These are phyloP conservation scores for Hermetia illucens DNA, from an alignment of 1,140 invertebrate genomes.

Conservation along the genomic window DNA sequence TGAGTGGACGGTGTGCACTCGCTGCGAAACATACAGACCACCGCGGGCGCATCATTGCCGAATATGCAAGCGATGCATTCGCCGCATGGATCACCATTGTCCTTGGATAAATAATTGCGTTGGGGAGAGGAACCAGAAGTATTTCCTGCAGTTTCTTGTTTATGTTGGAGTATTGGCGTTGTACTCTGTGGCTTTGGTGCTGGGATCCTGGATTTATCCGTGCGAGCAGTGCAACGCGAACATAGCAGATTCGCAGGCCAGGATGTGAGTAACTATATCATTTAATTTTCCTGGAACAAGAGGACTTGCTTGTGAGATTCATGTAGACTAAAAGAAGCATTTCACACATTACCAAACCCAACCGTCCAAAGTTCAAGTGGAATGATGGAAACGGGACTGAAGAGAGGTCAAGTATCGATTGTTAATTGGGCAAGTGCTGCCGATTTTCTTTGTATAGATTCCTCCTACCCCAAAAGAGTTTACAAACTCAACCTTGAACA, in stretches of 20 bases:
- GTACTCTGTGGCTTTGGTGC: slow-evolving; percentile 57
- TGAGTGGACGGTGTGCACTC: slow-evolving; percentile 75
- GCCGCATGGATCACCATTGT: slow-evolving; percentile 83
- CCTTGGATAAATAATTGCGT: slow-evolving; percentile 88
- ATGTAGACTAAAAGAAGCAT: too few relatives aligned
- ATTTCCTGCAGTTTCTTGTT: slow-evolving; percentile 85
- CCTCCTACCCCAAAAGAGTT: too few relatives aligned
- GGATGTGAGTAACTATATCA: slow-evolving; percentile 47
- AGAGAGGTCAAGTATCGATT: too few relatives aligned
- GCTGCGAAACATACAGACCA: slow-evolving; percentile 74
- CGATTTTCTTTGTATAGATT: too few relatives aligned
- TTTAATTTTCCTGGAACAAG: too few relatives aligned
- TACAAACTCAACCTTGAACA: too few relatives aligned
- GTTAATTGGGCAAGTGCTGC: too few relatives aligned
- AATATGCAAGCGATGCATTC: slow-evolving; percentile 74
- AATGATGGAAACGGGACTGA: too few relatives aligned
- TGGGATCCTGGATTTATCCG: slow-evolving; percentile 59
- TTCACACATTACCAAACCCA: too few relatives aligned
- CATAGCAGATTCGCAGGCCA: slow-evolving; percentile 51
- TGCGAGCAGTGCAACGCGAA: slow-evolving; percentile 55
- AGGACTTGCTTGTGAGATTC: too few relatives aligned
- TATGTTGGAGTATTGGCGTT: slow-evolving; percentile 50
- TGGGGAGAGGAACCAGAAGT: slow-evolving; percentile 87
- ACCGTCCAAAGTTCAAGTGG: too few relatives aligned
- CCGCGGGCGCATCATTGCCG: slow-evolving; percentile 79